A percentile compares a stretch with the other conserved stretches of the same genome.
Conservation (phyloP, 2,888 invertebrate species). For the Erpobdella octoculata region DNA sequence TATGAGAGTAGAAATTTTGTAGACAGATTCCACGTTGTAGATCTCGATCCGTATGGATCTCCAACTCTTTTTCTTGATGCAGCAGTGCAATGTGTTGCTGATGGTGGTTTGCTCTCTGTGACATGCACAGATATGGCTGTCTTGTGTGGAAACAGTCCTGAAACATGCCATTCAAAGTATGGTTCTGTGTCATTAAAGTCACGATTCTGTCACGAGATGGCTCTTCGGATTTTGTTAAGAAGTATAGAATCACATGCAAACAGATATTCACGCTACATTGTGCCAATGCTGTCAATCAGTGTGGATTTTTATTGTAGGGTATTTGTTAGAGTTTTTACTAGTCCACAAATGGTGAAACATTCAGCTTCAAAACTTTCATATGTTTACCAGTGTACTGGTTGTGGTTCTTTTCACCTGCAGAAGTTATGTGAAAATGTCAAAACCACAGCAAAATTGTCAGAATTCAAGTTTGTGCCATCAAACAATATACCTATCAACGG, state of each 20-base stretch:
- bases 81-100: conserved; percentile 47
- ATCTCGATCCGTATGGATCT: conserved; percentile 94
- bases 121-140: conserved; percentile 94
- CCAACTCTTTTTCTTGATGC: conserved; percentile 73
- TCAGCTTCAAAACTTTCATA: conserved; percentile 69
- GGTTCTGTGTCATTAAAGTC: conserved; percentile 78
- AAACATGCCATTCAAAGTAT: conserved; percentile 86
- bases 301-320: conserved; percentile 31
- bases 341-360: conserved; percentile 72
- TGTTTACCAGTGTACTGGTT: conserved; percentile 82
- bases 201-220: conserved; percentile 73
- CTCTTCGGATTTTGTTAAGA: conserved; percentile 77
- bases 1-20: conserved; percentile 57
- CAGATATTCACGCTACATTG: conserved; percentile 82
- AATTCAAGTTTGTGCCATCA: conserved; percentile 63
- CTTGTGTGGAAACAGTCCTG: conserved; percentile 85
- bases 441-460: conserved; percentile 41
- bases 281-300: conserved; percentile 57
- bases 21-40: conserved; percentile 76
- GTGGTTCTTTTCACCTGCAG: conserved; percentile 71
- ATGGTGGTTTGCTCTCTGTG: conserved; percentile 74
- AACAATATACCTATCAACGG: conserved; percentile 63
- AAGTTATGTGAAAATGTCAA: conserved; percentile 60
- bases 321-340: conserved; percentile 23
- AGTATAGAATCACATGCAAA: conserved; percentile 80